Evolutionary conservation across 2,113 vertebrate genomes (phyloP).

Genomic region (Ailuropoda melanoleuca): DNA sequence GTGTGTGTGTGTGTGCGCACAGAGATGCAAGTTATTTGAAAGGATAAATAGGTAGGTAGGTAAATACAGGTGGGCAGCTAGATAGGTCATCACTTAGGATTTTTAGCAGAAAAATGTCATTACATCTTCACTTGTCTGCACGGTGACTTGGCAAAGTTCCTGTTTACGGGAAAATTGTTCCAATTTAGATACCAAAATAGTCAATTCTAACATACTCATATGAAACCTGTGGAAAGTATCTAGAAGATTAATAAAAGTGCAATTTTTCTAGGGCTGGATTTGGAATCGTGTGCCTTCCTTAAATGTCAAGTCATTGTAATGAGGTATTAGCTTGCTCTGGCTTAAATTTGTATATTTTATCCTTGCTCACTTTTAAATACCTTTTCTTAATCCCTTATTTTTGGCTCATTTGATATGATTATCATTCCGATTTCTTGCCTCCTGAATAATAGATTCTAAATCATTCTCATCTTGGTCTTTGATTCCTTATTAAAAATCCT

Average conservation of each 20-base stretch:
- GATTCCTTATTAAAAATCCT: constrained; percentile 77
- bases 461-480: constrained; percentile 75
- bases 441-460: constrained; percentile 75
- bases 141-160: not conserved
- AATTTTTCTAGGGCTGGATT: constrained; percentile 32
- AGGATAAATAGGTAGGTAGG: not conserved
- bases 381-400: constrained; percentile 77
- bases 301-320: constrained; percentile 61
- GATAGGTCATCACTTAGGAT: not conserved
- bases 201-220: not conserved
- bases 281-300: constrained; percentile 25
- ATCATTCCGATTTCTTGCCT: constrained; percentile 75
- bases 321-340: constrained; percentile 48
- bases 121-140: not conserved
- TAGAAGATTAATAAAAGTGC: not conserved
- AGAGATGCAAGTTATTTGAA: not conserved
- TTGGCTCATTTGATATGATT: constrained; percentile 76
- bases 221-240: not conserved
- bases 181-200: constrained; percentile 21
- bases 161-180: not conserved
- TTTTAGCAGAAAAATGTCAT: constrained; percentile 2
- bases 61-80: not conserved
- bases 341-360: constrained; percentile 77
- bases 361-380: constrained; percentile 76
- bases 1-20: not conserved